Conservation (phyloP, 2,113 vertebrate genomes). For the Chamaetylas fuelleborni region DNA sequence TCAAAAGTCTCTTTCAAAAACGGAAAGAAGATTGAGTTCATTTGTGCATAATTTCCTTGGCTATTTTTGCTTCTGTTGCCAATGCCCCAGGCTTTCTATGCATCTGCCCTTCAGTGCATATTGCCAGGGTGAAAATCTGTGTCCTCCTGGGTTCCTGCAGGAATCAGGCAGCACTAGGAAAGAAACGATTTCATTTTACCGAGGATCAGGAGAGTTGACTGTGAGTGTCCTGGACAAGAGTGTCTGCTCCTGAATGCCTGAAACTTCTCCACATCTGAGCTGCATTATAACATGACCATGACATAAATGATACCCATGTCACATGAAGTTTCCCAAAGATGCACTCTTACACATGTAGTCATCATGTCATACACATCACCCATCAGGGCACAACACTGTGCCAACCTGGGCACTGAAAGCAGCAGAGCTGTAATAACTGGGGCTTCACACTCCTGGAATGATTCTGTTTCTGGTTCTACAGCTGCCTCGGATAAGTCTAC, state of each 20-base stretch:
- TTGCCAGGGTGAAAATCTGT: neutral
- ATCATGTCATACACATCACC: accelerated
- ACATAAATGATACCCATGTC: neutral
- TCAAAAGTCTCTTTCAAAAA: neutral
- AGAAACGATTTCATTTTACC: neutral
- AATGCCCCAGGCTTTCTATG: neutral
- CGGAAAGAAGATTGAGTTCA: neutral
- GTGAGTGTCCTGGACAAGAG: neutral
- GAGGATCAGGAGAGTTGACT: neutral
- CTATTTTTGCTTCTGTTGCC: neutral
- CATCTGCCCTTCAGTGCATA: neutral
- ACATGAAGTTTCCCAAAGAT: neutral
- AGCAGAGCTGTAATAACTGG: neutral
- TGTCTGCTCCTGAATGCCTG: neutral
- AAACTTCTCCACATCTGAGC: accelerated
- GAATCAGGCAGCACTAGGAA: neutral
- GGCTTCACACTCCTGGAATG: neutral
- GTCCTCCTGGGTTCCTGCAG: neutral
- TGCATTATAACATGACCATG: neutral
- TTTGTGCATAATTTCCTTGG: neutral
- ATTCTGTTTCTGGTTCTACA: neutral
- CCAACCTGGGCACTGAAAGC: neutral
- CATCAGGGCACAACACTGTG: neutral
- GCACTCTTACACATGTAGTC: no score
- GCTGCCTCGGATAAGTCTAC: neutral